Evolutionary conservation across 2,888 invertebrate genomes (phyloP), one percentile per base, ranked within the genome.

Genomic region (Orthonychiurus folsomi): DNA sequence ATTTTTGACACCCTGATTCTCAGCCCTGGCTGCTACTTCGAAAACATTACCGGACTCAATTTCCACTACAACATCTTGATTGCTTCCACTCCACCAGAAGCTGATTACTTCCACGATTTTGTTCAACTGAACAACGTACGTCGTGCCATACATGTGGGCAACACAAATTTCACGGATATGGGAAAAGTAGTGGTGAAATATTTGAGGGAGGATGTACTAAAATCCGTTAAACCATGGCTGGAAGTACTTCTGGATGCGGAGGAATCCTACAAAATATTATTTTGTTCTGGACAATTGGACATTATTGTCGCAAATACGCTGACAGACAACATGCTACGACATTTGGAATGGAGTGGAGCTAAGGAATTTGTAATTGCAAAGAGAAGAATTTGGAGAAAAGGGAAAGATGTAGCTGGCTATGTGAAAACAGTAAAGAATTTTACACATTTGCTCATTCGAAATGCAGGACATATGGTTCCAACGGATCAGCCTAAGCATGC

Each of bases 241-340:
- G 80, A 83, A 0, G 85, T 86, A 71, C 77, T 91, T 0, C 75
- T 89, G 0, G 80, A 84, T 48, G 77, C 70, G 15, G 60, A 62
- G 23, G 68, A 70, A 47, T 48, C 84, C 71, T 88, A 87, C 73
- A 80, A 82, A 75, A 84, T 91, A 20, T 81, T 93, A 54, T 82
- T 93, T 65, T 94, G 93, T 76, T 93, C 86, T 75, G 94, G 94
- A 0, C 93, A 94, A 75, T 76, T 94, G 68, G 94, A 95, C 76
- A 87, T 94, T 18, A 91, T 93, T 67, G 89, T 93, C 0, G 90
- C 92, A 0, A 90, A 91, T 77, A 90, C 92, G 0, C 75, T 90
- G 59, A 93, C 93, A 0, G 82, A 87, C 23, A 87, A 87, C 75
- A 92, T 88, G 76, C 78, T 94, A 37, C 80, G 82, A 68, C 81